Conservation (phyloP, 2,113 vertebrate species). For the Syngnathus typhle region DNA sequence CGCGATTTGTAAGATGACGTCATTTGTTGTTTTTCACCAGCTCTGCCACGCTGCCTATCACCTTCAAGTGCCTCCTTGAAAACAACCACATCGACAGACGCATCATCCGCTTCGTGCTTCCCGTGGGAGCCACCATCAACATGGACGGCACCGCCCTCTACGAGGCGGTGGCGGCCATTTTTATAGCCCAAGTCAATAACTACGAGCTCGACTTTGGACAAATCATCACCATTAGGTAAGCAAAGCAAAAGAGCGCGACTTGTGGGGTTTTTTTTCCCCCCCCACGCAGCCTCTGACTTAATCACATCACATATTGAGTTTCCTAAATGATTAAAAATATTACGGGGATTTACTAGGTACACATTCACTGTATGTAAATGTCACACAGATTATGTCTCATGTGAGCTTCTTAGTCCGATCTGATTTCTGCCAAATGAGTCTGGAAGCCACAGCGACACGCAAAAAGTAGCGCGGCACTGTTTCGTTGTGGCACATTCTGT, state of each 20-base stretch:
- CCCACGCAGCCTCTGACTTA: constrained; percentile 20
- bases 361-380: constrained; percentile 60
- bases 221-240: constrained; percentile 67
- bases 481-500: background rate
- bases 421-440: constrained; percentile 61
- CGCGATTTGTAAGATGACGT: too few species aligned
- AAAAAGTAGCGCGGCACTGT: background rate
- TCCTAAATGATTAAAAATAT: constrained; percentile 58
- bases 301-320: constrained; percentile 44
- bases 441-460: constrained; percentile 31
- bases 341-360: constrained; percentile 56
- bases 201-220: constrained; percentile 68
- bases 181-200: constrained; percentile 67
- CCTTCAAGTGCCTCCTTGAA: constrained; percentile 70
- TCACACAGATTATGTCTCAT: constrained; percentile 59
- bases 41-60: constrained; percentile 69
- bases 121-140: constrained; percentile 65
- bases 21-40: constrained; percentile 16
- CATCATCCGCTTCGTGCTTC: constrained; percentile 67
- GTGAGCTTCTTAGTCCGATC: constrained; percentile 67
- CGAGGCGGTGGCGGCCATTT: constrained; percentile 66
- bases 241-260: background rate
- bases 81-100: constrained; percentile 69
- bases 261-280: background rate
- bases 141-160: constrained; percentile 66